These are phyloP conservation scores for Penelope pileata DNA, from an alignment of 2,113 vertebrate species.

Conservation along the genomic window DNA sequence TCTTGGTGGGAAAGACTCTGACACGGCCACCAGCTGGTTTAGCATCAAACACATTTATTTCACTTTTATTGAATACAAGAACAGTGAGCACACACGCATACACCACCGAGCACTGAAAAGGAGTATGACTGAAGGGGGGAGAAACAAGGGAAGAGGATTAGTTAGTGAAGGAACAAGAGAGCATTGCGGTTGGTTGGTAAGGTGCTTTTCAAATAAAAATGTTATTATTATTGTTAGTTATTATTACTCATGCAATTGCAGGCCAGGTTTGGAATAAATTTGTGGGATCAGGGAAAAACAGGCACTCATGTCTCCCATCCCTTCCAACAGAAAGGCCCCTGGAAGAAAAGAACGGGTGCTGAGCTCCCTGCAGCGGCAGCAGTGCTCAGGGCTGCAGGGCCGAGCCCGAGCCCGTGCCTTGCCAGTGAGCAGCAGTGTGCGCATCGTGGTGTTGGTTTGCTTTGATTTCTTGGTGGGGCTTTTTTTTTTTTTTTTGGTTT, in stretches of 20 bases:
- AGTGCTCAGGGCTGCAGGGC: background rate
- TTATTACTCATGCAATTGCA: constrained; percentile 81
- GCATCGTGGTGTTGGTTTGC: background rate
- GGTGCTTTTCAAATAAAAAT: constrained; percentile 79
- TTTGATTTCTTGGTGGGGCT: background rate
- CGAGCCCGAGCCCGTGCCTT: background rate
- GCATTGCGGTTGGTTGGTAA: constrained; percentile 74
- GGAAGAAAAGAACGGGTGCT: constrained; percentile 36
- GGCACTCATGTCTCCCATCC: constrained; percentile 72
- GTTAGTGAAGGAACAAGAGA: constrained; percentile 76
- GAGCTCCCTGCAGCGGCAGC: background rate
- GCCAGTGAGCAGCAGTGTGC: background rate
- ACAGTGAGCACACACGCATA: constrained; percentile 95
- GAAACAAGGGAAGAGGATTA: constrained; percentile 71
- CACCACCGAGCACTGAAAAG: constrained; percentile 89
- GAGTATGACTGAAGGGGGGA: constrained; percentile 63
- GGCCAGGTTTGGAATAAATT: constrained; percentile 77
- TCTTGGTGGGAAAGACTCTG: background rate
- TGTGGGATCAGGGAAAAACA: constrained; percentile 72
- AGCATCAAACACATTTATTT: constrained; percentile 92
- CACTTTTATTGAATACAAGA: constrained; percentile 94
- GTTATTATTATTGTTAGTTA: constrained; percentile 44
- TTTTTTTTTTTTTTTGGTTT: background rate
- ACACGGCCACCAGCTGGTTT: constrained; percentile 41
- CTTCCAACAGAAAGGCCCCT: constrained; percentile 64